Base-by-base conservation (phyloP, 2,113 vertebrate genomes). In the Heptranchias perlo region DNA sequence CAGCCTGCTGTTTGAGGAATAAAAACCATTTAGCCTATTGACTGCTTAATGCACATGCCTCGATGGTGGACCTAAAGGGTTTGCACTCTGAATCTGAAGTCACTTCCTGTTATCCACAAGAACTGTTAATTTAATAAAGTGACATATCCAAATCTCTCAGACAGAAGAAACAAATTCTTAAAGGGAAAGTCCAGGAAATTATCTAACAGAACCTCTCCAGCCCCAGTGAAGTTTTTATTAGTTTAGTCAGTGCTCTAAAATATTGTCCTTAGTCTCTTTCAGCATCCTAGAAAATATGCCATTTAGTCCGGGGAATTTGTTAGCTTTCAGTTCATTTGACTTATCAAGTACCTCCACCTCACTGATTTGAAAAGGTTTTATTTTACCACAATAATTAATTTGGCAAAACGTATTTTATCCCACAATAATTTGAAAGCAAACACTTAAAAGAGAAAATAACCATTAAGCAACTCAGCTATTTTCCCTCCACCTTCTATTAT, bases 11-110 rank as follows among this genome's bases (percentile, higher is more conserved):
- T 69, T 62, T 52, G 64, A 95, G 44, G 35, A 67, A 47, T 93
- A 64, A 93, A 64, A 93, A 61, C 35, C 58, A 93, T 62, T 69
- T 69, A 95, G 65, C 64, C 94, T 49, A 95, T 67, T 95, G 89
- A 93, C 64, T 49, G 11, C 28, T 69, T 69, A 69, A 67, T 47
- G 25, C 65, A 95, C 92, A 52, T 13, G 47, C 25, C 44, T 52
- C 44, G 1, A 62, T 95, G 89, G n/a, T 64, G 58, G 39, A 39
- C 16, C 89, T 93, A 23, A 39, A 93, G 89, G n/a, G 23, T 62
- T 18, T 93, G 39, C 58, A 62, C 23, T 92, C 58, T 47, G 18
- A 61, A 62, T 92, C 58, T 92, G 58, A 61, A 93, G 54, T 39
- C 21, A 62, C 89, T 92, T 92, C n/a, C 58, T 62, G n/a, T 62